These are phyloP conservation scores for Eubasilissa splendida DNA, from an alignment of 2,888 invertebrate genomes.

Conservation along the genomic window DNA sequence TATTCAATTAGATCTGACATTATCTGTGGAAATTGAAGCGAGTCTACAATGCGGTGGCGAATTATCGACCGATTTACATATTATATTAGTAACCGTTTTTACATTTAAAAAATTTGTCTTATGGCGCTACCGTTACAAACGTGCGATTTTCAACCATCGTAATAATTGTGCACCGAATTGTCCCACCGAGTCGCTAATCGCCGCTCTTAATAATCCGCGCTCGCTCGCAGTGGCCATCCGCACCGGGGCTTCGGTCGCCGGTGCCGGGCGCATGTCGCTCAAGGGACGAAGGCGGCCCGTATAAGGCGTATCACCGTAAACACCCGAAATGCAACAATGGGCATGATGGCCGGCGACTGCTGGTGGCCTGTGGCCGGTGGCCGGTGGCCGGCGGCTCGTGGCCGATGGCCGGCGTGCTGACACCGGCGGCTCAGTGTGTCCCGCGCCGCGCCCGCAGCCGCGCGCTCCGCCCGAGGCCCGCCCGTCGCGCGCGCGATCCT, in stretches of 20 bases:
- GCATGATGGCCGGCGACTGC: conserved; percentile 37
- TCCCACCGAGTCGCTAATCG: neutral
- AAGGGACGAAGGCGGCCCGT: neutral
- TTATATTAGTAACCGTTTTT: too few species aligned
- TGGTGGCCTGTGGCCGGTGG: neutral
- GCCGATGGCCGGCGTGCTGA: too few species aligned
- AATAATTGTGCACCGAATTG: neutral
- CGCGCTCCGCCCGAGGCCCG: neutral
- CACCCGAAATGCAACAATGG: conserved; percentile 51
- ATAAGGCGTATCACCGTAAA: conserved; percentile 43
- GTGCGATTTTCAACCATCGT: neutral
- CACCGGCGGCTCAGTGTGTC: conserved; percentile 21
- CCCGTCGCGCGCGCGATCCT: neutral
- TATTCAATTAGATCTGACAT: too few species aligned
- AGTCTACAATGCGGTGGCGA: too few species aligned
- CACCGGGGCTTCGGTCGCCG: neutral
- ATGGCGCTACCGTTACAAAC: too few species aligned
- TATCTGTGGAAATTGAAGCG: too few species aligned
- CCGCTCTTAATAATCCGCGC: neutral
- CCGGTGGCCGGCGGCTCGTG: too few species aligned
- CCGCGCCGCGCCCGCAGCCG: conserved; percentile 21
- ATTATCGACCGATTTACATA: too few species aligned
- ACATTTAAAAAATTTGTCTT: too few species aligned
- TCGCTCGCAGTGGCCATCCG: neutral
- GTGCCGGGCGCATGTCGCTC: neutral